Percentiles rank a stretch among this genome's conserved stretches.
phyloP scores from a whole-genome alignment of 2,797 vertebrate species.

The Cossypha heuglini region DNA sequence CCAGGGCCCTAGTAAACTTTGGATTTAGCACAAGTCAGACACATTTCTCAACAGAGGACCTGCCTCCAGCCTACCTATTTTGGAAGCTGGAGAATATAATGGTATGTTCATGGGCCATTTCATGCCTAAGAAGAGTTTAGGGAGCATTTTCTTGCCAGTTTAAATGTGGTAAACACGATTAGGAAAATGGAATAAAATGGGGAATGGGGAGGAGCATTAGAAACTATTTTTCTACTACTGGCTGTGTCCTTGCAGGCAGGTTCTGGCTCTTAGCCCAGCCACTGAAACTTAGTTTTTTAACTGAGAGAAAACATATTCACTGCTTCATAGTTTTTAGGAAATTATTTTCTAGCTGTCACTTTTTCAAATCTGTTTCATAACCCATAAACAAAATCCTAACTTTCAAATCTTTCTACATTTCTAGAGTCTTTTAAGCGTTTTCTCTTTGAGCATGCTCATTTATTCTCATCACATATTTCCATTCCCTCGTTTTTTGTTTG shows the following conservation, averaged over 20 bases:
- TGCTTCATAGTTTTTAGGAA: neutral
- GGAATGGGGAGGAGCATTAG: fast-evolving
- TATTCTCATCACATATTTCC: neutral
- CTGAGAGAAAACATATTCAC: neutral
- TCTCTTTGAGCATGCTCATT: neutral
- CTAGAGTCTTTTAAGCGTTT: neutral
- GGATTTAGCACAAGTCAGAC: neutral
- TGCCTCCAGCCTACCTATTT: neutral
- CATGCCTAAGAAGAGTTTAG: neutral
- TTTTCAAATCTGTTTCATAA: neutral
- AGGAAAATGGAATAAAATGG: neutral
- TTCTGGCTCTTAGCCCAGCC: neutral
- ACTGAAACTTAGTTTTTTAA: neutral
- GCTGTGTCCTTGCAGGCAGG: neutral
- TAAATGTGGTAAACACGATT: neutral
- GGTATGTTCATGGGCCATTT: neutral
- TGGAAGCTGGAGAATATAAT: neutral
- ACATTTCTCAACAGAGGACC: neutral
- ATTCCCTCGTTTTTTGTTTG: neutral
- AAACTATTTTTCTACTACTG: neutral
- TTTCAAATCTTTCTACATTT: neutral
- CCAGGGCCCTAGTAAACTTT: neutral
- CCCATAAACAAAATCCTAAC: neutral
- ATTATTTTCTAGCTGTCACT: neutral
- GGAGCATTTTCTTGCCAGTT: neutral